These are phyloP conservation scores for Delichon dasypus DNA, from an alignment of 2,797 vertebrate genomes.

Conservation along the genomic window DNA sequence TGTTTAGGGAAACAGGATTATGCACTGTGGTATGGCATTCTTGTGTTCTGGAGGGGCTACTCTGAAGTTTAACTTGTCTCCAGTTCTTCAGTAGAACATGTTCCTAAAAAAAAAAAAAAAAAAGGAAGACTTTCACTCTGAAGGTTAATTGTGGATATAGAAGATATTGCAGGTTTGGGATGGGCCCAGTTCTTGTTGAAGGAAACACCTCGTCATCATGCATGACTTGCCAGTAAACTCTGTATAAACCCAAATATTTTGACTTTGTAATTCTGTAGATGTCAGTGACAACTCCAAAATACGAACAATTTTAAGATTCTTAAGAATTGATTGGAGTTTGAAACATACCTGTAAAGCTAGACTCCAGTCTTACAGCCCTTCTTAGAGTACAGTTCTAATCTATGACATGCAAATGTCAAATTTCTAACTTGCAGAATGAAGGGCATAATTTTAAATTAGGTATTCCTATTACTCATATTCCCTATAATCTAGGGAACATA, in stretches of 20 bases:
- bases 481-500: background rate
- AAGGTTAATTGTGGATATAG: background rate
- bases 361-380: background rate
- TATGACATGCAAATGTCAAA: background rate
- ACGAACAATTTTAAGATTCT: background rate
- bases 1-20: background rate
- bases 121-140: background rate
- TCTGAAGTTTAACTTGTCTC: background rate
- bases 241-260: background rate
- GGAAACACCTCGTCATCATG: accelerated
- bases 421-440: background rate
- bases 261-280: background rate
- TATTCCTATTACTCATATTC: background rate
- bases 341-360: background rate
- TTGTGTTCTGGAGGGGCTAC: background rate
- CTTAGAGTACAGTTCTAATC: background rate
- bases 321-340: background rate
- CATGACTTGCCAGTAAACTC: background rate
- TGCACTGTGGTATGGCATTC: background rate
- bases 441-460: background rate
- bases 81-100: background rate
- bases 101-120: background rate
- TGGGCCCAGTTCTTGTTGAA: background rate
- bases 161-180: background rate
- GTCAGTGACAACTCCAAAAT: background rate